These are phyloP conservation scores for Lepus americanus DNA, from an alignment of 2,113 vertebrate species.

Conservation along the genomic window DNA sequence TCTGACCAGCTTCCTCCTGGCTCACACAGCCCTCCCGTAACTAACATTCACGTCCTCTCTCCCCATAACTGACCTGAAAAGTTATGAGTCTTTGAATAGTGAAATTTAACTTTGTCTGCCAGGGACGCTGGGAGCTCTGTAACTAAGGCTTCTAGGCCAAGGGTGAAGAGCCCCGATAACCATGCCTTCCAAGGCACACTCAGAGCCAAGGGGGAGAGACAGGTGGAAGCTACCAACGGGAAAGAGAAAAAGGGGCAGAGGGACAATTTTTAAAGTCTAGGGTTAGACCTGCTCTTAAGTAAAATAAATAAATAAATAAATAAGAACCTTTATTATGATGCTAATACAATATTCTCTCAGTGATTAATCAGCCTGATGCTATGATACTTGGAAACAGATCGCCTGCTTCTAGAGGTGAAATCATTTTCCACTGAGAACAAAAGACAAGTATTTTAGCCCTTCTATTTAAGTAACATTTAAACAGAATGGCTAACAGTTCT, in stretches of 20 bases:
- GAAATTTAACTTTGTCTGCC: constrained; percentile 16
- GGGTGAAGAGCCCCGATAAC: neutral
- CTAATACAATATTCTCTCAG: constrained; percentile 44
- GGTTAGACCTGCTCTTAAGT: neutral
- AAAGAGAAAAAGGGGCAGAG: neutral
- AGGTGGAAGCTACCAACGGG: neutral
- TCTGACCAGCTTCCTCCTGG: neutral
- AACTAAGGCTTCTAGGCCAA: neutral
- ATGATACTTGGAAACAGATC: constrained; percentile 12
- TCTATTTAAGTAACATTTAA: constrained; percentile 32
- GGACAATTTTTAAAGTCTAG: neutral
- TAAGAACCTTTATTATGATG: neutral
- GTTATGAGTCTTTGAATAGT: neutral
- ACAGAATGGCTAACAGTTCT: neutral
- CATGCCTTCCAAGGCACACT: neutral
- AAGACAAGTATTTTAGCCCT: constrained; percentile 44
- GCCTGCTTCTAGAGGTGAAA: constrained; percentile 50
- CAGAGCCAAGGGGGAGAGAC: too few relatives aligned
- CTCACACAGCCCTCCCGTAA: neutral
- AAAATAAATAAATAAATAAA: neutral
- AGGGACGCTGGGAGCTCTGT: neutral
- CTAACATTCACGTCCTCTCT: neutral
- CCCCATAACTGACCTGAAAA: neutral
- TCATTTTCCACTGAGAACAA: constrained; percentile 39
- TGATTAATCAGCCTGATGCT: constrained; percentile 35